A percentile compares a stretch with the other conserved stretches of the same genome.
Conservation (phyloP, 2,888 invertebrate species). For the Nephrotoma flavescens region DNA sequence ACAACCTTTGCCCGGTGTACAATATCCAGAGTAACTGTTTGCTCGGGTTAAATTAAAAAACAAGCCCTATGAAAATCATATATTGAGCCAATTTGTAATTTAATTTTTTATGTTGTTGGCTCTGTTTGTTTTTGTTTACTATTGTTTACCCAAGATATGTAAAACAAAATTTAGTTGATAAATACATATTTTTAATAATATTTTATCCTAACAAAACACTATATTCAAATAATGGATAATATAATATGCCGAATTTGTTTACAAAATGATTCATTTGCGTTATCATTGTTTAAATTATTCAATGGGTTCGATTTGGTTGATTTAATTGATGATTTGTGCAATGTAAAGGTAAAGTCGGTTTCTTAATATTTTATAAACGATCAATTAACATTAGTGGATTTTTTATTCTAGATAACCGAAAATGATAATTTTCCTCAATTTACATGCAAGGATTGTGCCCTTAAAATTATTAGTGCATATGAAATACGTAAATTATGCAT, state of each 20-base stretch:
- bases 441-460: conserved; percentile 7
- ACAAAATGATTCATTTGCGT: neutral
- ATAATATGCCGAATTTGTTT: neutral
- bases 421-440: conserved; percentile 3
- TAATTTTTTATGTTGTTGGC: neutral
- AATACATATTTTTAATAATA: neutral
- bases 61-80: too few relatives aligned
- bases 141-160: neutral
- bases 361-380: neutral
- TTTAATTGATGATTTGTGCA: neutral
- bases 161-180: neutral
- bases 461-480: conserved; percentile 6
- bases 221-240: neutral
- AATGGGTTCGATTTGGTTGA: conserved; percentile 7
- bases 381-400: neutral
- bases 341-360: neutral
- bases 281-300: conserved; percentile 8
- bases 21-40: too few relatives aligned
- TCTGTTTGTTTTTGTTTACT: neutral
- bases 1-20: too few relatives aligned
- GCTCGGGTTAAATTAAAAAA: too few relatives aligned
- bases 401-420: neutral
- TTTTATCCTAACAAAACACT: neutral
- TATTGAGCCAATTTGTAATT: neutral
- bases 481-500: conserved; percentile 7